Evolutionary conservation across 2,888 invertebrate species (phyloP), one percentile per base, ranked within the genome.

Genomic region (Chironomus tentans): DNA sequence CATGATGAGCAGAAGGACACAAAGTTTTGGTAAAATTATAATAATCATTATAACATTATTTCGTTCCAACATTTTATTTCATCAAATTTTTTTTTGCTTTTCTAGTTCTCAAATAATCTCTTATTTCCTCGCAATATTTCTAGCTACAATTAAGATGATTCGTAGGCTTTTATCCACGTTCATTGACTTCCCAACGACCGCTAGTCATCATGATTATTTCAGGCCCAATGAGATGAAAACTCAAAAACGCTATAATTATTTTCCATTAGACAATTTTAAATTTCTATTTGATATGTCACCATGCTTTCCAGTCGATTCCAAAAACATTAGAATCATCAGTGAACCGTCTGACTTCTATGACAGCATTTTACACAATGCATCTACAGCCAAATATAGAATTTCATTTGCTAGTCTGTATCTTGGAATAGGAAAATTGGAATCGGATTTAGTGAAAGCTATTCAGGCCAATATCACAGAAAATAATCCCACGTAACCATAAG

Each of bases 401-500:
- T 90, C 91, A 0, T 83, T 99, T 71, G 94, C 95, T 4, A 97
- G 98, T 77, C 85, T 99, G 12, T 99, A 99, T 82, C 85, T 98
- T 77, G 98, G 99, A 13, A 96, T 92, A 72, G 97, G 97, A 0
- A 82, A 87, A 18, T 84, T 95, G 79, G 98, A 98, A 83, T 86
- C 87, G 77, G 87, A 90, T 73, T 85, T 99, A 81, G 91, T 94
- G n/a, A 85, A 88, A 71, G 85, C 87, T 56, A 87, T 94, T 73
- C 86, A 88, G 79, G 82, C 87, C 48, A 89, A 90, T 80, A 79
- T 90, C 50, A 82, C 86, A 78, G 82, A 85, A 28, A 84, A 84
- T 78, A 83, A n/a, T n/a, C n/a, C n/a, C n/a, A n/a, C n/a, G n/a
- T n/a, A n/a, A n/a, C n/a, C n/a, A n/a, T n/a, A n/a, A n/a, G n/a